Base-by-base conservation (phyloP, 2,888 invertebrate species). In the Cyrtodaria siliqua region DNA sequence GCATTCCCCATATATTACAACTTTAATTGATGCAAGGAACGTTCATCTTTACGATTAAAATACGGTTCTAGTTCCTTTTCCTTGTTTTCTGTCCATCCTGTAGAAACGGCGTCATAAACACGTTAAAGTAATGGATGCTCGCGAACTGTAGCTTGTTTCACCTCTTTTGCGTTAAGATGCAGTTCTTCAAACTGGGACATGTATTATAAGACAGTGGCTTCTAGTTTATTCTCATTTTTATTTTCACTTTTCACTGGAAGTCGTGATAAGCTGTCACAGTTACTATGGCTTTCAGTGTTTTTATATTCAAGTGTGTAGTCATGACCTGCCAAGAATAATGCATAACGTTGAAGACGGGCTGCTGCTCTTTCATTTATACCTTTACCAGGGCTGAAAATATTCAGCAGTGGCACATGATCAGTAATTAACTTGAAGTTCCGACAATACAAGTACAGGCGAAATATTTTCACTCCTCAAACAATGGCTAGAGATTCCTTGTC, bases 391-490 rank as follows among this genome's bases (percentile, higher is more conserved):
- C 66, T 79, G 23, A 84, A 71, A 14, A 86, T 81, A 1, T 68
- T 59, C 29, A 77, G n/a, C 2, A 86, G 62, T 23, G 84, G 79
- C 24, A 73, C 63, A 61, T 85, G 78, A 56, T 85, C 83, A 2
- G 83, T n/a, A n/a, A 72, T 14, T 29, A 84, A 50, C 9, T 90
- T 92, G 73, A n/a, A 94, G 94, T 16, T 85, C 12, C 90, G 78
- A 2, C 93, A 93, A 64, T 82, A 91, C 0, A 94, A 57, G 76
- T 91, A 93, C 24, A 89, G 84, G 56, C 92, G 90, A 79, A 93
- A 93, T 76, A 91, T 91, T 38, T 87, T 86, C 0, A 93, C 86
- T 6, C 91, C 12, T 90, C 93, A 79, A 82, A 93, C 87, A 9
- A 93, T n/a, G 72, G 90, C 49, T n/a, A 66, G 33, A 1, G 70